Base-by-base conservation (phyloP, 2,113 vertebrate species). In the Athene noctua region DNA sequence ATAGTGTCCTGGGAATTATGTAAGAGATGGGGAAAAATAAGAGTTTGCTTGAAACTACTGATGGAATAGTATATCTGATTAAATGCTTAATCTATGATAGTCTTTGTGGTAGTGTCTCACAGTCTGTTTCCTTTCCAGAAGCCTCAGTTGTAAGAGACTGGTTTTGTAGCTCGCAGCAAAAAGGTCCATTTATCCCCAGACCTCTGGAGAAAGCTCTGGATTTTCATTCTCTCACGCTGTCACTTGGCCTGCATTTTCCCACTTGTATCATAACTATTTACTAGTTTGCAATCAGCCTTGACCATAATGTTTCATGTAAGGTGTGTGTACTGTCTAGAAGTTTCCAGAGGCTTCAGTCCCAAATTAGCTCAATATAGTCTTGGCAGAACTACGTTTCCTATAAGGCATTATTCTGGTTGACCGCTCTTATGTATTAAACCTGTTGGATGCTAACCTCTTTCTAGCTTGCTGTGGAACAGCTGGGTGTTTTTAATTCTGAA, bases 401-500 rank as follows among this genome's bases (percentile, higher is more conserved):
- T 36, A 83, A 73, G 40, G 67, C 27, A 92, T 95, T 80, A 73
- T 94, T 92, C 88, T 93, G 66, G 32, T 73, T 82, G 90, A 73
- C 38, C 0, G 0, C 62, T 80, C 75, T 86, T 49, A 29, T 9
- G 22, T 46, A 86, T 83, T 80, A 90, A 95, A 62, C 54, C 36
- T 86, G 49, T 77, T 95, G 75, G 63, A 80, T 58, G 25, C 46
- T 83, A 80, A 58, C 58, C n/a, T 86, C 59, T 88, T 49, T 73
- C 66, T 40, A 46, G 42, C 85, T 86, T 92, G 82, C 88, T 94
- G 82, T 66, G 90, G 92, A 94, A 40, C 92, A 94, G 88, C 88
- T 95, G 91, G 63, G 27, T 83, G 27, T 12, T 86, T 92, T 91
- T 92, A 34, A 66, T 78, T 90, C n/a, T 58, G 82, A 86, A 94